A percentile compares a stretch with the other conserved stretches of the same genome.
phyloP scores from a whole-genome alignment of 2,797 vertebrate genomes.

The Onychomys arenicola region DNA sequence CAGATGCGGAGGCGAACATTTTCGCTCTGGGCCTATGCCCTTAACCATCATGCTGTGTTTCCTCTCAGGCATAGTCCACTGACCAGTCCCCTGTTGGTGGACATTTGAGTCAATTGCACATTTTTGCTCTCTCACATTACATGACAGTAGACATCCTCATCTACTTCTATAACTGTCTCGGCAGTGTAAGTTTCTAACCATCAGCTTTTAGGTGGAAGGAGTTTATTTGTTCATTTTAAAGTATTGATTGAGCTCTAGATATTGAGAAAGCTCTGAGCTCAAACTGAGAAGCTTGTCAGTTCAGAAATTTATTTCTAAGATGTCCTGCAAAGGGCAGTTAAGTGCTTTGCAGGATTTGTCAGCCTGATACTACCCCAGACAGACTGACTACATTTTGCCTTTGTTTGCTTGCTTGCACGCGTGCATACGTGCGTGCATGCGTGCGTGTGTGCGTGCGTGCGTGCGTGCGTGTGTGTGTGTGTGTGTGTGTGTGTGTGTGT shows the following conservation, averaged over 20 bases:
- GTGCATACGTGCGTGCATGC: neutral
- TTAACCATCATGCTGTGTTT: neutral
- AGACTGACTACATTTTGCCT: neutral
- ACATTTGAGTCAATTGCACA: conserved; percentile 27
- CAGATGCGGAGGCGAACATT: neutral
- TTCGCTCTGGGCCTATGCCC: neutral
- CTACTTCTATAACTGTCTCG: conserved; percentile 36
- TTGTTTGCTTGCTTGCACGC: neutral
- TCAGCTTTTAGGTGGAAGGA: conserved; percentile 25
- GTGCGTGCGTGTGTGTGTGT: neutral
- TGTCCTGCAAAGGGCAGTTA: conserved; percentile 38
- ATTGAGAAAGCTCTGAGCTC: conserved; percentile 15
- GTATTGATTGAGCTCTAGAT: neutral
- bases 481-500: neutral
- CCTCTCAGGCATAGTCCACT: neutral
- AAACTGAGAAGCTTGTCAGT: neutral
- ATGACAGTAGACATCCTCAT: neutral
- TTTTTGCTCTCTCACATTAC: conserved; percentile 46
- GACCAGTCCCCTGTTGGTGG: neutral
- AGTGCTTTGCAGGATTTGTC: conserved; percentile 28
- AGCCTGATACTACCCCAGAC: neutral
- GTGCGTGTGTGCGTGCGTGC: neutral
- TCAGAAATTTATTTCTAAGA: conserved; percentile 52
- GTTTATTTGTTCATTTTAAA: conserved; percentile 44
- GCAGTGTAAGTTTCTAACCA: conserved; percentile 1